Base-by-base conservation (phyloP, 2,113 vertebrate genomes). In the Chamaea fasciata region DNA sequence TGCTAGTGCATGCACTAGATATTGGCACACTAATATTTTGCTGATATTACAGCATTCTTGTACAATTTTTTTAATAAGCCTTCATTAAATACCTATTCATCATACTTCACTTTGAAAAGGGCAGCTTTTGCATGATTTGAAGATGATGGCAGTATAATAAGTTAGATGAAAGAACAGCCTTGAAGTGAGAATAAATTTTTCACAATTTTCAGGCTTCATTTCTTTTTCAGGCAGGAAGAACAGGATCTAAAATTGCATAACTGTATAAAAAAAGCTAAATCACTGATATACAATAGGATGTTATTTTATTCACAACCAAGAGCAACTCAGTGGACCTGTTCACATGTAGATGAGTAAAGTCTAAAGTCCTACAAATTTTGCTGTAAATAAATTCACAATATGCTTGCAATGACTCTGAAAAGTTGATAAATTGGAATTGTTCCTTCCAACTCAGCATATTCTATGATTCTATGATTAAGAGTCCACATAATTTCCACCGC, bases 191-290 rank as follows among this genome's bases (percentile, higher is more conserved):
- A 91, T 31, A 68, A 7, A 49, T 60, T 87, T 90, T 78, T 91
- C 83, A 92, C 33, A 89, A 50, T 89, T 92, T 94, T 78, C 60
- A 84, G 55, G 83, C 69, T 92, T 75, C 46, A 56, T 91, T 92
- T 91, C 42, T 41, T 89, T 91, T 92, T 67, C 35, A 67, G 39
- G 52, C 31, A 64, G 20, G 41, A 89, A 82, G 73, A 87, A 84
- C 56, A 77, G 41, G 37, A 77, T 46, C 46, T 92, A 75, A 87
- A 81, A 70, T 30, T 60, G n/a, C n/a, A 26, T 59, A 75, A 87
- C 35, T 47, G 17, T 8, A 67, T 81, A 18, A 86, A 77, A 77
- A 84, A 70, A 74, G 19, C 42, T 83, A 13, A 30, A 64, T 77
- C 41, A 56, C 28, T 87, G 60, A 46, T 64, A 75, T 37, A 65